Evolutionary conservation across 2,888 invertebrate genomes (phyloP).

Genomic region (Matsumyia berberina): DNA sequence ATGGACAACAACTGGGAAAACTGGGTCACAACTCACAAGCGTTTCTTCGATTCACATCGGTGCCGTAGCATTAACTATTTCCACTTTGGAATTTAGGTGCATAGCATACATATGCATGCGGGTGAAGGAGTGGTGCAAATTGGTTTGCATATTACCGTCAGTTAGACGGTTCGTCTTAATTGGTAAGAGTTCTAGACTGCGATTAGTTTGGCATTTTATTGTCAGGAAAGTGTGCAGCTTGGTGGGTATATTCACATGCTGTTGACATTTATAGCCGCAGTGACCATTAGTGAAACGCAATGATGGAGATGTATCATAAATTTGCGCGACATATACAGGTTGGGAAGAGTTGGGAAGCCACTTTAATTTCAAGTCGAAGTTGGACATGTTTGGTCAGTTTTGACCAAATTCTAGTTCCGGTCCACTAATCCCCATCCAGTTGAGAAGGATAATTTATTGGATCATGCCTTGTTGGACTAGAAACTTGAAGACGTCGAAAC

Average conservation of each 20-base stretch:
- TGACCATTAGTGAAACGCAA: neutral
- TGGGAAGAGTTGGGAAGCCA: no score
- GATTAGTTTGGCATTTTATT: conserved; percentile 4
- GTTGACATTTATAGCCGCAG: neutral
- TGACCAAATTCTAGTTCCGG: no score
- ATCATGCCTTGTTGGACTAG: no score
- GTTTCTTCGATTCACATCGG: conserved; percentile 38
- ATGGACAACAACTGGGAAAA: conserved; percentile 22
- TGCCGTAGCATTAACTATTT: conserved; percentile 26
- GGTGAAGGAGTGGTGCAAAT: neutral
- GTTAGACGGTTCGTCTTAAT: conserved; percentile 12
- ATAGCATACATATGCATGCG: conserved; percentile 30
- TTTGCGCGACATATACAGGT: no score
- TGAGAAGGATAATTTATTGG: no score
- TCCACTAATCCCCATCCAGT: no score
- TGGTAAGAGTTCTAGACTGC: conserved; percentile 7
- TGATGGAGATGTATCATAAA: neutral
- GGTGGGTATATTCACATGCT: neutral
- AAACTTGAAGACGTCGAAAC: no score
- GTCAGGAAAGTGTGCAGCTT: neutral
- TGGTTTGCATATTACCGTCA: conserved; percentile 5
- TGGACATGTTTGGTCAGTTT: no score
- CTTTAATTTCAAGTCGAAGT: no score
- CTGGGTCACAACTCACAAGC: conserved; percentile 36
- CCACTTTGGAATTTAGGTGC: conserved; percentile 41